Base-by-base conservation (phyloP, 2,797 vertebrate genomes). In the Crypturellus tataupa region DNA sequence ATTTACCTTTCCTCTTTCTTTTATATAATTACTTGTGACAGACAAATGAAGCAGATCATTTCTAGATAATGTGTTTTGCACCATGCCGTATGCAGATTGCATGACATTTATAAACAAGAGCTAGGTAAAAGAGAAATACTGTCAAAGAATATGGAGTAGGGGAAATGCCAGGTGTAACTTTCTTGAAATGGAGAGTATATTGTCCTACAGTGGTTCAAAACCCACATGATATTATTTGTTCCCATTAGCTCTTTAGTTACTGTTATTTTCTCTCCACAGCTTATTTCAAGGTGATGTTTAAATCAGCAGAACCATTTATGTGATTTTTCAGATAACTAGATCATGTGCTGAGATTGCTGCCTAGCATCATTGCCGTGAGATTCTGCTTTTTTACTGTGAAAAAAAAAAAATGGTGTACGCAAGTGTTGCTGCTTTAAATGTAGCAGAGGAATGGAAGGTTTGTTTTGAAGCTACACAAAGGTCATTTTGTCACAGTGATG, bases 211-310 rank as follows among this genome's bases (percentile, higher is more conserved):
- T 33, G 12, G 31, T 23, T 69, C 10, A 51, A 23, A 37, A 23
- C 25, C 17, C 4, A 39, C 49, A 33, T 68, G 3, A 12, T 25
- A 7, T 53, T 62, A 24, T 51, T 69, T 70, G 12, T 39, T n/a
- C 27, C 6, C 18, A 6, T 27, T 67, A 47, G 9, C 19, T 29
- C 64, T 49, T 23, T 49, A 49, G 31, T 40, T 88, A 71, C 33
- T 56, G 21, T 70, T 37, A 12, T 58, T 81, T 95, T 85, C 63
- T 75, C 42, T 71, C 47, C 21, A 39, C 63, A 3, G 21, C 24
- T 86, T 78, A 83, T 68, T 95, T 93, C 65, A 85, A 59, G 64
- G 58, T 10, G 87, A 46, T 37, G 6, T 77, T 91, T 81, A 71
- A 90, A 77, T 85, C 47, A 89, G 4, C 35, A 5, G 47, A 58